Base-by-base conservation (phyloP, 2,797 vertebrate species). In the Crypturellus tataupa region DNA sequence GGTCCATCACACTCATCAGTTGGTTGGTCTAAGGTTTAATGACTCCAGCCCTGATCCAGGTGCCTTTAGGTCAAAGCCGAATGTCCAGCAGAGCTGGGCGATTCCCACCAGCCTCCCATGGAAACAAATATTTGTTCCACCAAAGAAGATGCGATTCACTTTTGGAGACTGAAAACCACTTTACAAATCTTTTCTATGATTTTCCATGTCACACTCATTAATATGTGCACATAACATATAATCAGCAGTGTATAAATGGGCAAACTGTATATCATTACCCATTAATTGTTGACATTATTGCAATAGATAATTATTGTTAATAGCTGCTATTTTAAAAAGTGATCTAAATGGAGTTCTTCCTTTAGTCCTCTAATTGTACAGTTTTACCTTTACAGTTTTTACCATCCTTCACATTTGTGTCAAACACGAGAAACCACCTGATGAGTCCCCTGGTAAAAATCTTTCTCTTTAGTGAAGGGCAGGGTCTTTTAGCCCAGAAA, bases 301-400 rank as follows among this genome's bases (percentile, higher is more conserved):
- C 83, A 81, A 86, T 58, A 27, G 49, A 58, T 75, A 77, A 82
- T 94, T 87, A 86, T 70, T 88, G 90, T 51, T 95, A 94, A 85
- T 35, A 87, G 31, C 15, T 44, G 18, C 68, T 79, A 68, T 89
- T 88, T 72, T 60, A 47, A 89, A 76, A 31, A 73, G 44, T 53
- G 60, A 85, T 75, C 24, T 72, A 91, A 91, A 82, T 3, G 21
- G 24, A 12, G 14, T 33, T 82, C 85, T 76, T 85, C 33, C 64
- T 93, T 8, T 21, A 85, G 65, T 17, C 35, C 49, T 53, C 68
- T 35, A 46, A 64, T 46, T 56, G 56, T 0, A 46, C 6, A 47
- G 53, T 55, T 95, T 75, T 58, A 86, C 18, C 13, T 27, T 78
- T 60, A 49, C 23, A 49, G 47, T 49, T 49, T 49, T 24, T 24